A percentile compares a stretch with the other conserved stretches of the same genome.
phyloP scores from a whole-genome alignment of 2,888 invertebrate species.

The Synanthedon myopaeformis region DNA sequence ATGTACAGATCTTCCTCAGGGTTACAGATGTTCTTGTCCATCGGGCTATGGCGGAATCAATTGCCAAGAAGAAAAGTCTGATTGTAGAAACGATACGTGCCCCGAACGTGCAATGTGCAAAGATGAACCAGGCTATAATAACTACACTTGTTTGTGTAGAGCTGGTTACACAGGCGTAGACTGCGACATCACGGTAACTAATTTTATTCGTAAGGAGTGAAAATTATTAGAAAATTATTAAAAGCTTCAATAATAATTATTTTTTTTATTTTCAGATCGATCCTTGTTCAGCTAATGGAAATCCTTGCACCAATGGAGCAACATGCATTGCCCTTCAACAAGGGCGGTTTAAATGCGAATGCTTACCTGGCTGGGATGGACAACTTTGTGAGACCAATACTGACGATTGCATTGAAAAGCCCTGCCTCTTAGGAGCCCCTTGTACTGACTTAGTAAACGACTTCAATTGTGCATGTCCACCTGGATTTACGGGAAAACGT shows the following conservation, averaged over 20 bases:
- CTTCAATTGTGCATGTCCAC: conserved; percentile 92
- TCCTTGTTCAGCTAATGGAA: conserved; percentile 89
- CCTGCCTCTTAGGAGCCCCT: conserved; percentile 89
- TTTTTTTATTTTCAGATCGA: conserved; percentile 74
- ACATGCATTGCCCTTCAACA: conserved; percentile 90
- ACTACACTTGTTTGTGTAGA: conserved; percentile 92
- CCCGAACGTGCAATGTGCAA: conserved; percentile 98
- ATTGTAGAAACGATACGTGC: conserved; percentile 90
- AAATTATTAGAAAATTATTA: background rate
- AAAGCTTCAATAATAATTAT: background rate
- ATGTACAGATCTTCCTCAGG: conserved; percentile 92
- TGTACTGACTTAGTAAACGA: conserved; percentile 96
- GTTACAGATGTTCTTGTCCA: conserved; percentile 90
- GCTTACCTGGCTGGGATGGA: conserved; percentile 97
- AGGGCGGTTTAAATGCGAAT: conserved; percentile 94
- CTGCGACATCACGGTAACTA: conserved; percentile 86
- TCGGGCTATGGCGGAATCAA: conserved; percentile 92
- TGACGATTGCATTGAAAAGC: conserved; percentile 93
- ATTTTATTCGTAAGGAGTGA: background rate
- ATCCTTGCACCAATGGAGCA: conserved; percentile 92
- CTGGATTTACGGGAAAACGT: conserved; percentile 95
- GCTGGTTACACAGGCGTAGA: conserved; percentile 94
- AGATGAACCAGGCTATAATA: conserved; percentile 90
- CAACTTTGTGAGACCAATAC: conserved; percentile 93
- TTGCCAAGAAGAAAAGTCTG: conserved; percentile 93